Evolutionary conservation across 1,140 invertebrate species (phyloP), one percentile per base, ranked within the genome.

Genomic region (Brachionus manjavacas): DNA sequence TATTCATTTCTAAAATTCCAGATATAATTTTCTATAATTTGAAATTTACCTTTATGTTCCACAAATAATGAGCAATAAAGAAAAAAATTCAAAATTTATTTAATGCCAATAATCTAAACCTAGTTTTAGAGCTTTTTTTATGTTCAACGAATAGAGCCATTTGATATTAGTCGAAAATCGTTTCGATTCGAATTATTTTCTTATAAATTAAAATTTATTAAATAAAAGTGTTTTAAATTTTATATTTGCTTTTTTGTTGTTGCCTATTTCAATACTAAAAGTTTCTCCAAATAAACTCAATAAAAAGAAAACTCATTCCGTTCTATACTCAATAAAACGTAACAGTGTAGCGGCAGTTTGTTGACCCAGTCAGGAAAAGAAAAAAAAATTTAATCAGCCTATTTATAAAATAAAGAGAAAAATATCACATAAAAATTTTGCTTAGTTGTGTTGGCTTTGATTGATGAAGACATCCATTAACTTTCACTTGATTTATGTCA

Each of bases 31-130:
- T 60, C 52, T 60, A 25, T 68, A 39, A 68, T 68, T 68, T 68
- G 66, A 68, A 68, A 68, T 68, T 68, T 68, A 68, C 66, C 66
- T 68, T 68, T 68, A 68, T 68, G 25, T 68, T 68, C 66, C 66
- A 68, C 25, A 68, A 31, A 31, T 68, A 60, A 60, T 60, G 52
- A 60, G 52, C 52, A 60, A 60, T 60, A 60, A 60, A 60, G 52
- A 60, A 60, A 60, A 60, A 60, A 60, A 8, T 60, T 3, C 11
- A 60, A 60, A 23, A 20, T 68, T 31, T 68, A 68, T 68, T 68
- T 68, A 68, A 68, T 68, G 66, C 66, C 66, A 68, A 68, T 68
- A 68, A 68, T 68, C 66, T 68, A 68, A 68, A 68, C 66, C 66
- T 39, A 68, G 31, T 68, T 68, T 68, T 68, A 31, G 25, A 23